Percentiles rank a stretch among this genome's conserved stretches.
These are phyloP conservation scores for Cisticola juncidis DNA, from an alignment of 2,113 vertebrate species.

Conservation along the genomic window DNA sequence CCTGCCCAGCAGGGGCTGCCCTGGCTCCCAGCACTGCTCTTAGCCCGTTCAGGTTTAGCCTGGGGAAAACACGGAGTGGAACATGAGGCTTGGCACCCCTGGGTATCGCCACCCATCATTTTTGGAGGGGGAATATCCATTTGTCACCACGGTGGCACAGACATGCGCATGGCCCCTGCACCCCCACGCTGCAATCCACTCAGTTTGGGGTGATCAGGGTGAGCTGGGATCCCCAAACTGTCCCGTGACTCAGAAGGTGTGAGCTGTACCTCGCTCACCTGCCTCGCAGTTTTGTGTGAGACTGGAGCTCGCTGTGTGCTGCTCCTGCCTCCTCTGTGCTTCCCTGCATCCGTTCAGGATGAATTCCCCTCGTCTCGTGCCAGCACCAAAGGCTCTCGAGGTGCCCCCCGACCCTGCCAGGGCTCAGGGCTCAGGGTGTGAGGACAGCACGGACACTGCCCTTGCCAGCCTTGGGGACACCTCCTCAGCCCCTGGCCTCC, in stretches of 20 bases:
- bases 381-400: fast-evolving
- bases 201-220: background rate
- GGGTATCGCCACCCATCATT: fast-evolving
- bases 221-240: fast-evolving
- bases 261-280: background rate
- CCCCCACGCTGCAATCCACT: fast-evolving
- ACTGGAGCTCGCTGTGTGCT: fast-evolving
- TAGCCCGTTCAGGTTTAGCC: fast-evolving
- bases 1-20: background rate
- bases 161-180: fast-evolving
- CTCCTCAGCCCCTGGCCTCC: background rate
- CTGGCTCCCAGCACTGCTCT: background rate
- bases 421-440: fast-evolving
- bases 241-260: fast-evolving
- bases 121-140: fast-evolving
- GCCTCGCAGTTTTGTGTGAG: fast-evolving
- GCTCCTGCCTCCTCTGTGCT: background rate
- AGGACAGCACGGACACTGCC: background rate
- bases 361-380: background rate
- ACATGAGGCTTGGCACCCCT: fast-evolving
- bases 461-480: background rate
- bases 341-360: background rate
- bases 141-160: background rate
- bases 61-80: fast-evolving
- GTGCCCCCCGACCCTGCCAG: background rate